Base-by-base conservation (phyloP, 2,797 vertebrate genomes). In the Tokudaia muenninki region DNA sequence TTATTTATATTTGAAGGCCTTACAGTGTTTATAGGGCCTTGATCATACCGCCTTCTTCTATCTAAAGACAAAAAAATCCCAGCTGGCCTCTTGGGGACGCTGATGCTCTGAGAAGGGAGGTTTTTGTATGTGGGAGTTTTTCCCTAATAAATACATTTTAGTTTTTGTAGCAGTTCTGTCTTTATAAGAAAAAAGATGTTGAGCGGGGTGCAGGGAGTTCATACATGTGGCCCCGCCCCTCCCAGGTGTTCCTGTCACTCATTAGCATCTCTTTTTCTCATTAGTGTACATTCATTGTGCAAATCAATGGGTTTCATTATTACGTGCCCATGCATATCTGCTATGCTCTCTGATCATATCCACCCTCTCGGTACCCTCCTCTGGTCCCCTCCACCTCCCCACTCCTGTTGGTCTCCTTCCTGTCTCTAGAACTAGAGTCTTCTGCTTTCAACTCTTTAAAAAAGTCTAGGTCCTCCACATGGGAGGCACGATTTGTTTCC, bases 21-120 rank as follows among this genome's bases (percentile, higher is more conserved):
- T 13, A 82, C 41, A 83, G 82, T 52, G 17, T 88, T 92, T 47
- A 4, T 17, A 22, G 29, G 44, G 26, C 11, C 31, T 91, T 26
- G 19, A 12, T 65, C 81, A 75, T 93, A 41, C 79, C 57, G 50
- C 41, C 26, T 90, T 84, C 94, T 55, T 94, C 90, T 88, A 24
- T 79, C 47, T 61, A 89, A 90, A 84, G 55, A 89, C 72, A 29
- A 94, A 87, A 83, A 84, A 90, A 57, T 1, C 47, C 80, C 29
- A 47, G 9, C n/a, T 59, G 37, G 44, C 22, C 17, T 91, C 31
- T 10, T 17, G 17, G 11, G 31, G 4, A 63, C 47, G 88, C 57
- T 63, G 41, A 90, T 5, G 57, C 50, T 16, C 1, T 14, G 34
- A 21, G 1, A 24, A 89, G 1, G 9, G 87, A 79, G 19, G 41